phyloP scores from a whole-genome alignment of 2,888 invertebrate species.

The Microctonus aethiopoides region DNA sequence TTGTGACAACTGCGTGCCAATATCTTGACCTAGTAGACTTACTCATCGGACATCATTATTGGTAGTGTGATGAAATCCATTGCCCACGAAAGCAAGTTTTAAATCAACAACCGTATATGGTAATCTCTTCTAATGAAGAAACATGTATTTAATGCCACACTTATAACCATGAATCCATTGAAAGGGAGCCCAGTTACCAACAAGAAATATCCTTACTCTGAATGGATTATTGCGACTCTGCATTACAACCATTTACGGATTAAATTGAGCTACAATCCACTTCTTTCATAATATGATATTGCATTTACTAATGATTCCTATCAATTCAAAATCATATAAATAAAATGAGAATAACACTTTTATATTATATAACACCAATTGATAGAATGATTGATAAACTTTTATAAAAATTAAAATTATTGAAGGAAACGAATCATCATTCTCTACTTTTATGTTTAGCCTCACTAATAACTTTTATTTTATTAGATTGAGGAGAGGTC shows the following conservation, averaged over 20 bases:
- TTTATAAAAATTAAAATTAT: not conserved
- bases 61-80: conserved; percentile 32
- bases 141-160: conserved; percentile 19
- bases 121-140: conserved; percentile 15
- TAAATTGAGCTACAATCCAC: conserved; percentile 26
- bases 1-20: not conserved
- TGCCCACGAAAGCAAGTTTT: conserved; percentile 54
- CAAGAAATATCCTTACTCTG: conserved; percentile 30
- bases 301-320: not conserved
- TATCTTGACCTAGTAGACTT: conserved; percentile 36
- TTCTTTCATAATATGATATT: not conserved
- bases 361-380: not conserved
- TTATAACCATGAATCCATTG: conserved; percentile 31
- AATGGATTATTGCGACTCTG: conserved; percentile 32
- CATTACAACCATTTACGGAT: conserved; percentile 42
- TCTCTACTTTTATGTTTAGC: not conserved
- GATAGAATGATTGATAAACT: too few species aligned
- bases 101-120: conserved; percentile 58
- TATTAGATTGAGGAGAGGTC: not conserved
- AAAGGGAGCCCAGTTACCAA: conserved; percentile 4
- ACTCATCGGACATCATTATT: conserved; percentile 10
- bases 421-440: not conserved
- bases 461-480: not conserved
- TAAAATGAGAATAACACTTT: not conserved
- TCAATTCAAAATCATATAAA: not conserved